Conservation (phyloP, 2,113 vertebrate genomes). For the Pseudopodoces humilis region DNA sequence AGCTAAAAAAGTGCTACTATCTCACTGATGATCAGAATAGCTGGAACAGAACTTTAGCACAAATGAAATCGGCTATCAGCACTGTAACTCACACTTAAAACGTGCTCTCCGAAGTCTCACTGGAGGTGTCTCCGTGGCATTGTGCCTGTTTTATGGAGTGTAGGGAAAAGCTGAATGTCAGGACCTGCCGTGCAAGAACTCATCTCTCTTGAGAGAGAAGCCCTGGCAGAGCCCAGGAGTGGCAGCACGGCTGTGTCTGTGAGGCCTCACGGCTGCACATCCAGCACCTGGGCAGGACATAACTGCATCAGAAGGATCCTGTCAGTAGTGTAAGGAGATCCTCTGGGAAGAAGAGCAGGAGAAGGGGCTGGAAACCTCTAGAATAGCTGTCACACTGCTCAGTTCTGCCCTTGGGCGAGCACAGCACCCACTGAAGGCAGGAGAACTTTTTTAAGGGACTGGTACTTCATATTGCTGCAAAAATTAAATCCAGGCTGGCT, state of each 20-base stretch:
- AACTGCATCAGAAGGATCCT: not conserved
- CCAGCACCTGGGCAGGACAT: not conserved
- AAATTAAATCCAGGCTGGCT: not conserved
- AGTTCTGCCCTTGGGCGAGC: not conserved
- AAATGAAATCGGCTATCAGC: not conserved
- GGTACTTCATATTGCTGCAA: not conserved
- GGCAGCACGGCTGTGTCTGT: not conserved
- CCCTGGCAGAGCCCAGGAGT: not conserved
- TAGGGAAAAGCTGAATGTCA: not conserved
- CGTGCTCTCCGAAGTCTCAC: fast-evolving
- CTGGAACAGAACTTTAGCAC: not conserved
- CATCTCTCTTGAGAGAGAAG: not conserved
- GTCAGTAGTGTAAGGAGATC: not conserved
- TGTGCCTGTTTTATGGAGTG: not conserved
- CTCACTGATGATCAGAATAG: not conserved
- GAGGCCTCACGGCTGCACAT: not conserved
- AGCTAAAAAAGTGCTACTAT: not conserved
- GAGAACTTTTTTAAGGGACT: not conserved
- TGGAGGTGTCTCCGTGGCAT: not conserved
- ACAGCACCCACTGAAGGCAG: not conserved
- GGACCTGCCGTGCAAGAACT: not conserved
- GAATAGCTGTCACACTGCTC: not conserved
- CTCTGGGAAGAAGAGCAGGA: not conserved
- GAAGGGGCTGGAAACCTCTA: not conserved
- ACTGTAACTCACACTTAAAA: not conserved